Evolutionary conservation across 1,140 invertebrate genomes (phyloP).

Genomic region (Panagrolaimus sp.): DNA sequence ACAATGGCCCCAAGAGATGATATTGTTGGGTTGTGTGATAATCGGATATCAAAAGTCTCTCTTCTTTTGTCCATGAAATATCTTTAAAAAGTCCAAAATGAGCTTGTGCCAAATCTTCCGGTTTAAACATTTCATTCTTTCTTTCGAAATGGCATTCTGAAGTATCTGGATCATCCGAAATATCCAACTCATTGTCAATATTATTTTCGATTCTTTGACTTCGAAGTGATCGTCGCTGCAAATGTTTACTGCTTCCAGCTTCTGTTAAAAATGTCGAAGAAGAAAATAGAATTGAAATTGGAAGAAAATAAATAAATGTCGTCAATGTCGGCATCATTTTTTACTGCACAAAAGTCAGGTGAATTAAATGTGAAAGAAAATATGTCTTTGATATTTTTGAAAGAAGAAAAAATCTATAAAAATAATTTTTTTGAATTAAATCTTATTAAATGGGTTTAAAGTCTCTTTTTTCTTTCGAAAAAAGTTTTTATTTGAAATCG

Average conservation of each 20-base stretch:
- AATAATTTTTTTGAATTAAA: too few relatives aligned
- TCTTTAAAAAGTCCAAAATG: conserved; percentile 7
- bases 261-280: neutral
- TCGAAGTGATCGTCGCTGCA: neutral
- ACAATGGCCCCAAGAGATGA: neutral
- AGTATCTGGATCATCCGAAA: neutral
- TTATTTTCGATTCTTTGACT: too few relatives aligned
- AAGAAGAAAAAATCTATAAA: too few relatives aligned
- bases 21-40: neutral
- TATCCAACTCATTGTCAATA: neutral
- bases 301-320: too few relatives aligned
- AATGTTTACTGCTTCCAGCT: neutral
- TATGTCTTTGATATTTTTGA: too few relatives aligned
- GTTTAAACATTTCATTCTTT: neutral
- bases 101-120: neutral
- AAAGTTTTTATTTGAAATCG: too few relatives aligned
- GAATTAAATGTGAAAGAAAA: too few relatives aligned
- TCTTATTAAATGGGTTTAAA: too few relatives aligned
- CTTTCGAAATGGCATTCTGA: neutral
- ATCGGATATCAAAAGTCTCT: neutral
- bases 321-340: too few relatives aligned
- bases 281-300: neutral
- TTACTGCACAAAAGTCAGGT: too few relatives aligned
- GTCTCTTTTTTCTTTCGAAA: too few relatives aligned
- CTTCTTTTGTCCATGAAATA: conserved; percentile 11